Evolutionary conservation across 2,888 invertebrate species (phyloP), one percentile per base, ranked within the genome.

Genomic region (Synanthedon andrenaeformis): DNA sequence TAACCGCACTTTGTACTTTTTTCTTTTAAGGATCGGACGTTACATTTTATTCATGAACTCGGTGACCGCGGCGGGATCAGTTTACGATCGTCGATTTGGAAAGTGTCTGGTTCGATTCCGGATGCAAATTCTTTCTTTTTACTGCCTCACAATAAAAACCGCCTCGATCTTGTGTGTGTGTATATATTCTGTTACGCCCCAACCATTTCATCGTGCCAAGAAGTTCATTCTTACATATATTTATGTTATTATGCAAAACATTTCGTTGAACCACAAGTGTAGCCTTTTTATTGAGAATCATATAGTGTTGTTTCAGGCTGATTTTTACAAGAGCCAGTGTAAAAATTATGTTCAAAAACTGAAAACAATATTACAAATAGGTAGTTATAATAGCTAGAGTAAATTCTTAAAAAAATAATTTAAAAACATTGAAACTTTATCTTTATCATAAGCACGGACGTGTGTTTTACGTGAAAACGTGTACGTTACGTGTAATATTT

Each of bases 61-160:
- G 67, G 75, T 76, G 76, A 78, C 79, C 72, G 70, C 45, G 61
- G 69, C 65, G 63, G 73, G 74, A 76, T 72, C 73, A 74, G 71
- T 83, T 82, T 82, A 83, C 82, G 82, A 81, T 70, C 71, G 70
- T 75, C 74, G 75, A 77, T 76, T 80, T 80, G 73, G 73, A 58
- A 74, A 76, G 75, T 75, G 73, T 74, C 74, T 70, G 68, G 70
- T 79, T 77, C 76, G 77, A 79, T 79, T 76, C 73, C 66, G 64
- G 69, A 79, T 76, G 76, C 76, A 83, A 81, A 80, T 79, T 69
- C 72, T 63, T 65, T 60, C 70, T 70, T 75, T 78, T 78, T 78
- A 81, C 71, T 72, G 70, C 74, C 69, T 64, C 69, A 74, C 75
- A 72, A 67, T 81, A 79, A 81, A 35, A 79, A 78, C 70, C 68